Percentiles rank a stretch among this genome's conserved stretches.
Conservation (phyloP, 2,888 invertebrate species). For the Anagyrus pseudococci region DNA sequence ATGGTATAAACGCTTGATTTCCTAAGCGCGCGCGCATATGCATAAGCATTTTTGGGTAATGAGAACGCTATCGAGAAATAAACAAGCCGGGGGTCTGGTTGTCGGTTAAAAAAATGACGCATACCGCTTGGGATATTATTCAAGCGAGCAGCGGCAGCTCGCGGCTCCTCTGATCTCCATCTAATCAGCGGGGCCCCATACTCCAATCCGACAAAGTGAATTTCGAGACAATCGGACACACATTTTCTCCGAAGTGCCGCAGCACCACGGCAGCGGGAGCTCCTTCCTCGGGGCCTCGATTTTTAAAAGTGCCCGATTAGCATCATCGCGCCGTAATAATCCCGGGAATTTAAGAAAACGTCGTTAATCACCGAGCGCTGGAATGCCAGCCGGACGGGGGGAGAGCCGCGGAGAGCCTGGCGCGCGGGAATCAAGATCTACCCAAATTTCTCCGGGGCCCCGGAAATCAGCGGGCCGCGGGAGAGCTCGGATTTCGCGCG, state of each 20-base stretch:
- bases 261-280: too few relatives aligned
- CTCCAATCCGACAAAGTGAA: not conserved
- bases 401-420: too few relatives aligned
- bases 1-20: slow-evolving; percentile 4
- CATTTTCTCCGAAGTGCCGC: slow-evolving; percentile 26
- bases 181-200: slow-evolving; percentile 3
- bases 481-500: slow-evolving; percentile 34
- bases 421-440: slow-evolving; percentile 24
- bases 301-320: slow-evolving; percentile 18
- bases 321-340: slow-evolving; percentile 9
- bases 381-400: slow-evolving; percentile 29
- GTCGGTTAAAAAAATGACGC: too few relatives aligned
- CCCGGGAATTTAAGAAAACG: slow-evolving; percentile 24
- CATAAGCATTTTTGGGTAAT: too few relatives aligned
- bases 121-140: too few relatives aligned
- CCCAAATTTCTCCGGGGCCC: not conserved
- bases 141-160: too few relatives aligned
- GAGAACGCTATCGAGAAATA: too few relatives aligned
- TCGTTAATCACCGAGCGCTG: slow-evolving; percentile 26
- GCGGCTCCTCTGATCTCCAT: slow-evolving; percentile 7
- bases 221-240: slow-evolving; percentile 18
- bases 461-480: too few relatives aligned
- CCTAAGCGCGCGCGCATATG: too few relatives aligned
- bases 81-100: too few relatives aligned
- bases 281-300: slow-evolving; percentile 11